These are phyloP conservation scores for Cyphomyrus discorhynchus DNA, from an alignment of 2,113 vertebrate species.

Conservation along the genomic window DNA sequence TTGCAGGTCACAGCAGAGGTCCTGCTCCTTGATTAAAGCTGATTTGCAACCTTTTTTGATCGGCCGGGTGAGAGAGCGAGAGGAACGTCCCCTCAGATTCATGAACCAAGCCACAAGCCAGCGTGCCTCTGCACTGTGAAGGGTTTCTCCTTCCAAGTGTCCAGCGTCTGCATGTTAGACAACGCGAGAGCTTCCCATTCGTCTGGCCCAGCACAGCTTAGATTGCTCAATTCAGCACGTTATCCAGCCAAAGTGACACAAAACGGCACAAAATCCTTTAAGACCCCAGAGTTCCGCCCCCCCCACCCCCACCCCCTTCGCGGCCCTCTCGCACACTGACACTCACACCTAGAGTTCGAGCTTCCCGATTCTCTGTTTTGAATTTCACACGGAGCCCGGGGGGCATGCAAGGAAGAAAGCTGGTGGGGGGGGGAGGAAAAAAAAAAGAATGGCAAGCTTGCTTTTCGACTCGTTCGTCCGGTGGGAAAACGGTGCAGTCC, in stretches of 20 bases:
- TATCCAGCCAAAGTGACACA: not conserved
- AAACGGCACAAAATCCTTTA: not conserved
- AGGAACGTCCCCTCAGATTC: not conserved
- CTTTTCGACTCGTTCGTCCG: not conserved
- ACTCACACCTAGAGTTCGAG: not conserved
- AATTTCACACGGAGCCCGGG: slow-evolving; percentile 5
- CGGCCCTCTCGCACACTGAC: not conserved
- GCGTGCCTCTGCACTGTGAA: not conserved
- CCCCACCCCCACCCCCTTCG: not conserved
- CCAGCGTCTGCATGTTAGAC: not conserved
- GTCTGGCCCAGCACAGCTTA: not conserved
- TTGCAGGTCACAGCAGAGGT: not conserved
- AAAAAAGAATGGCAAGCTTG: not conserved
- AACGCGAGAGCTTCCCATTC: not conserved
- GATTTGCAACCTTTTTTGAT: not conserved
- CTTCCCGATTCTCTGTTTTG: not conserved
- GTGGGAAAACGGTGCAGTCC: not conserved
- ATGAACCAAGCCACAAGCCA: not conserved
- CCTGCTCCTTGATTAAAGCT: not conserved
- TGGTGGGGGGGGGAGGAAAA: not conserved
- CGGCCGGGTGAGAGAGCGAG: not conserved
- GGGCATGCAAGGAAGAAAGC: not conserved
- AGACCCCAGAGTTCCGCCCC: not conserved
- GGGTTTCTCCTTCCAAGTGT: not conserved
- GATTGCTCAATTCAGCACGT: not conserved